Evolutionary conservation across 1,140 invertebrate genomes (phyloP).

Genomic region (Melipona quadrifasciata): DNA sequence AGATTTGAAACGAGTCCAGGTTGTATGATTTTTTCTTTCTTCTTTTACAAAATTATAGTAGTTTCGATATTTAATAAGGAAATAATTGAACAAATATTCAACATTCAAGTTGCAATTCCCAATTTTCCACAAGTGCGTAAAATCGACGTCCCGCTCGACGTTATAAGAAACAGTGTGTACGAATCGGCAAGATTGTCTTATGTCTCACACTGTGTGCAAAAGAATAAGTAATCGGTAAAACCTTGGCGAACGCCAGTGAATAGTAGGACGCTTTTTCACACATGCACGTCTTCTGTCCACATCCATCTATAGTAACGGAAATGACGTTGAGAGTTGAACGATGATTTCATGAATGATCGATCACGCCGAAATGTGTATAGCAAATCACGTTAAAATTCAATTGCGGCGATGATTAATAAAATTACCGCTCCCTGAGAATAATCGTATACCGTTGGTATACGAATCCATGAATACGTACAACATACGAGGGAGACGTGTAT

Average conservation of each 20-base stretch:
- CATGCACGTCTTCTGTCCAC: not conserved
- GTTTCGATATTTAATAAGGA: too few species aligned
- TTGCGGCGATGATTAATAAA: not conserved
- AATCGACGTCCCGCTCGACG: too few species aligned
- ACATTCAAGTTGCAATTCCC: too few species aligned
- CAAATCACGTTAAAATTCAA: not conserved
- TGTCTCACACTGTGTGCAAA: not conserved
- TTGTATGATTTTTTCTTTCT: too few species aligned
- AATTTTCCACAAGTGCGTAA: too few species aligned
- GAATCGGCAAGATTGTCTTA: not conserved
- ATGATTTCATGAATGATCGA: constrained; percentile 20
- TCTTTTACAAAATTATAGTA: too few species aligned
- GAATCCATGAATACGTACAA: not conserved
- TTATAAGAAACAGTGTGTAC: not conserved
- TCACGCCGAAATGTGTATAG: not conserved
- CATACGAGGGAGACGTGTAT: too few species aligned
- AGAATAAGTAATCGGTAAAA: not conserved
- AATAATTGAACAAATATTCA: too few species aligned
- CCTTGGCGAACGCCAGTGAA: constrained; percentile 26
- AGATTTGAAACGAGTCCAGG: too few species aligned
- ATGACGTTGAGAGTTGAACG: constrained; percentile 3
- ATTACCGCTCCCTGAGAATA: not conserved
- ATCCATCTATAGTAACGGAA: not conserved
- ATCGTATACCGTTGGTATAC: too few species aligned
- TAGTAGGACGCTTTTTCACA: constrained; percentile 14